Conservation (phyloP, 1,140 invertebrate genomes). For the Holcopasites calliopsidis region DNA sequence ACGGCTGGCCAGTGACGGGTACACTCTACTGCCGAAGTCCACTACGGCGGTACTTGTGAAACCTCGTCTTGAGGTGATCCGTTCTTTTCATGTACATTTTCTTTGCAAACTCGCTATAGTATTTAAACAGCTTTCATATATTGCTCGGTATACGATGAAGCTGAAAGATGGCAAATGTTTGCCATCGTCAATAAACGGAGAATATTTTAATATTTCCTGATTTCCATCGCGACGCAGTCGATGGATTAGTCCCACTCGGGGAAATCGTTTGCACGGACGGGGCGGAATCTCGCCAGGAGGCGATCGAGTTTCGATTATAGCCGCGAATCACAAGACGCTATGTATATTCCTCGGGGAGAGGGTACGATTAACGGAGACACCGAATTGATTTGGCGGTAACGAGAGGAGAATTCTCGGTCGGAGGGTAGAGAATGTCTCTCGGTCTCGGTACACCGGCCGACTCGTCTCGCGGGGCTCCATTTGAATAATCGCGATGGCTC, state of each 20-base stretch:
- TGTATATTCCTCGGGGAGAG: background rate
- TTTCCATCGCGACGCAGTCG: too few species aligned
- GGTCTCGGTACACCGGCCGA: background rate
- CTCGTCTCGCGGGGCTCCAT: constrained; percentile 56
- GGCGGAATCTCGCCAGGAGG: background rate
- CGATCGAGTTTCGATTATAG: constrained; percentile 19
- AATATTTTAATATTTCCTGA: too few species aligned
- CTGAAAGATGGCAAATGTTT: too few species aligned
- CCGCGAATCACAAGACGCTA: background rate
- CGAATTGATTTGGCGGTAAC: constrained; percentile 56
- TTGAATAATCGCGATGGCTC: constrained; percentile 73
- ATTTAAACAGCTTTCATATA: too few species aligned
- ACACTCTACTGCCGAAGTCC: too few species aligned
- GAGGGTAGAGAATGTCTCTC: background rate
- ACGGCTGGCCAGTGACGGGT: background rate
- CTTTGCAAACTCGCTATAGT: too few species aligned
- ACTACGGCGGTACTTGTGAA: too few species aligned
- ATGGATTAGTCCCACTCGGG: too few species aligned
- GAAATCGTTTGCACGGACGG: background rate
- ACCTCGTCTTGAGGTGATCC: too few species aligned
- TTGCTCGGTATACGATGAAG: too few species aligned
- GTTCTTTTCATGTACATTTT: too few species aligned
- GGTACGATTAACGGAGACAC: constrained; percentile 45
- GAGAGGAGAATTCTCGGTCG: constrained; percentile 27
- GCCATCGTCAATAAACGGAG: too few species aligned